Percentiles rank a stretch among this genome's conserved stretches.
phyloP scores from a whole-genome alignment of 2,888 invertebrate genomes.

The Spisula solida region DNA sequence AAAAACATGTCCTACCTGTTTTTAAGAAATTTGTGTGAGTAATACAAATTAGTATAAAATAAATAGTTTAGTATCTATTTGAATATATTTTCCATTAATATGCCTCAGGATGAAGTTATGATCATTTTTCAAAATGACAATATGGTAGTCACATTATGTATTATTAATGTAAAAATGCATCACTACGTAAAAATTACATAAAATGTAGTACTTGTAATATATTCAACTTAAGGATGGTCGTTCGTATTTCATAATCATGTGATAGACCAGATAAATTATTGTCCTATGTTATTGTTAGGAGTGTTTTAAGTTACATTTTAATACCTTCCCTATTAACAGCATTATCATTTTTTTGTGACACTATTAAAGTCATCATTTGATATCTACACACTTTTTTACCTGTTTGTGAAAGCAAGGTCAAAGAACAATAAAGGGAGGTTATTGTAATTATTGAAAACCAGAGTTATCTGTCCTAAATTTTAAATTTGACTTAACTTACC shows the following conservation, averaged over 20 bases:
- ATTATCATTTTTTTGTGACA: background rate
- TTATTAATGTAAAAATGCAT: background rate
- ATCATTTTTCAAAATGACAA: background rate
- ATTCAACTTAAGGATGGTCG: background rate
- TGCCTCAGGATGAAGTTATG: background rate
- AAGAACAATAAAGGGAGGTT: background rate
- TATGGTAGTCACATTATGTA: background rate
- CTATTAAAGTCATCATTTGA: background rate
- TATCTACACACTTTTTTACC: background rate
- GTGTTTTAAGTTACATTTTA: constrained; percentile 10
- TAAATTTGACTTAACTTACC: background rate
- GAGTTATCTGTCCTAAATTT: background rate
- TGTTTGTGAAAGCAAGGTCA: background rate
- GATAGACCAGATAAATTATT: constrained; percentile 2
- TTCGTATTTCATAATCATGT: background rate
- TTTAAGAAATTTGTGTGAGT: too few species aligned
- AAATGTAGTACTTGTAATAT: background rate
- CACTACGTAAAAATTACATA: background rate
- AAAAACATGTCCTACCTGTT: too few species aligned
- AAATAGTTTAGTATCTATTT: background rate
- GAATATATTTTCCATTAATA: background rate
- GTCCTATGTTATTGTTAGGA: background rate
- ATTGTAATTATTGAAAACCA: background rate
- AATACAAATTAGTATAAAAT: too few species aligned
- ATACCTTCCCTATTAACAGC: background rate